Percentiles rank a stretch among this genome's conserved stretches.
These are phyloP conservation scores for Brotula barbata DNA, from an alignment of 2,797 vertebrate species.

Conservation along the genomic window DNA sequence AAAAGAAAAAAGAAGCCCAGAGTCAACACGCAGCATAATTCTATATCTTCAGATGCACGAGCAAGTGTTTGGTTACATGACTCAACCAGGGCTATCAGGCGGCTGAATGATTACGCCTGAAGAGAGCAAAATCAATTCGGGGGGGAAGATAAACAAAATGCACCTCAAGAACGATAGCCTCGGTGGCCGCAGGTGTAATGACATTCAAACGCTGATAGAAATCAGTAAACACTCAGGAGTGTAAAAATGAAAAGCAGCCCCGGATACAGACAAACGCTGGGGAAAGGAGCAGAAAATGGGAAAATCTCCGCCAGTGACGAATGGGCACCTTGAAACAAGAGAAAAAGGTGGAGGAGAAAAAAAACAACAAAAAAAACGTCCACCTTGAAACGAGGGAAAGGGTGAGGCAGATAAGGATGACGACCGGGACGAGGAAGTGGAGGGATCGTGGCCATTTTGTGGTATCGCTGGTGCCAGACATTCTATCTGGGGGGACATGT, in stretches of 20 bases:
- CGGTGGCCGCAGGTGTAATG: constrained; percentile 55
- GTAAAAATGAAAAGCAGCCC: constrained; percentile 53
- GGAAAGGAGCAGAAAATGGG: background rate
- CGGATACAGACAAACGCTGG: constrained; percentile 22
- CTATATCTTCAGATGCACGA: constrained; percentile 34
- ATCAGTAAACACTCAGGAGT: constrained; percentile 62
- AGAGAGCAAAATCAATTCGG: constrained; percentile 57
- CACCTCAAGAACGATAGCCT: constrained; percentile 42
- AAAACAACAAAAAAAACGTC: constrained; percentile 17
- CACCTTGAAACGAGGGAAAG: constrained; percentile 57
- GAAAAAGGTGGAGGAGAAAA: constrained; percentile 21
- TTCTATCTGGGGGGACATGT: constrained; percentile 70
- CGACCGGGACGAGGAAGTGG: constrained; percentile 61
- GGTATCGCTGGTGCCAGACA: constrained; percentile 75
- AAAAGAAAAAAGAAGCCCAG: no score
- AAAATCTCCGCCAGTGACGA: constrained; percentile 27
- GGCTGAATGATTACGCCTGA: constrained; percentile 37
- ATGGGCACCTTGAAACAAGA: constrained; percentile 44
- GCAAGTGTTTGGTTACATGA: constrained; percentile 41
- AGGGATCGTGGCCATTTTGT: constrained; percentile 64
- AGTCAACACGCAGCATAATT: constrained; percentile 24
- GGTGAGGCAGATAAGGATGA: constrained; percentile 58
- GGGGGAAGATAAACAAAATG: constrained; percentile 59
- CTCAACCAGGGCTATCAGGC: constrained; percentile 51
- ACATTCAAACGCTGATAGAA: constrained; percentile 62